phyloP scores from a whole-genome alignment of 2,113 vertebrate species.

The Silurus meridionalis region DNA sequence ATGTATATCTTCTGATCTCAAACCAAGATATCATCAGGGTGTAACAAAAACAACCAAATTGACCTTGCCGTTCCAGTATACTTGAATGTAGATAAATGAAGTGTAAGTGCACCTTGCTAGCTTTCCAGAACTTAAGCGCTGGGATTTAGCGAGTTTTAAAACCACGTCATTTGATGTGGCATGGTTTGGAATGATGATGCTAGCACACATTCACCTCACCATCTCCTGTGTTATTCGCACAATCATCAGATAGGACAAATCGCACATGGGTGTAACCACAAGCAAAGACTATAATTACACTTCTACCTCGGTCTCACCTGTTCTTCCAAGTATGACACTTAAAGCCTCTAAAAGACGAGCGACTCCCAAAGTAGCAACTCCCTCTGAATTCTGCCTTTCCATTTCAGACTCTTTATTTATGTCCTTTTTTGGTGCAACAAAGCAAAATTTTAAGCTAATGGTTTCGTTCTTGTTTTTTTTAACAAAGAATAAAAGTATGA shows the following conservation, averaged over 20 bases:
- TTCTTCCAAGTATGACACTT: slow-evolving; percentile 61
- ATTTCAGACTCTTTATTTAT: neutral
- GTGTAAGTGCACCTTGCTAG: too few relatives aligned
- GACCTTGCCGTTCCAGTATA: too few relatives aligned
- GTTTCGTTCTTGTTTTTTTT: too few relatives aligned
- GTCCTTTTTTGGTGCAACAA: neutral
- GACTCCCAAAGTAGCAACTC: slow-evolving; percentile 37
- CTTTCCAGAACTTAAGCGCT: too few relatives aligned
- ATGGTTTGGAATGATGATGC: neutral
- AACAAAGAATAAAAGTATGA: neutral
- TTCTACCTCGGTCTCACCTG: slow-evolving; percentile 62
- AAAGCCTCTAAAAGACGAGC: slow-evolving; percentile 46
- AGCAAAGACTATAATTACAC: slow-evolving; percentile 59
- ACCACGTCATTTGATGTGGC: neutral
- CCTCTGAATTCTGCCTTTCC: slow-evolving; percentile 7
- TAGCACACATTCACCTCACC: neutral
- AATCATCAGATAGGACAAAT: slow-evolving; percentile 68
- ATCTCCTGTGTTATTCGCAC: neutral
- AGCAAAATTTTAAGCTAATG: neutral
- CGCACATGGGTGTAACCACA: slow-evolving; percentile 60
- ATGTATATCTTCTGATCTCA: too few relatives aligned
- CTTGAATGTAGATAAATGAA: too few relatives aligned
- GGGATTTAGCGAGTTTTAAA: too few relatives aligned
- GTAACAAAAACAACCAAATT: too few relatives aligned
- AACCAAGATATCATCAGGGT: too few relatives aligned